Conservation (phyloP, 2,797 vertebrate species). For the Carduelis carduelis region DNA sequence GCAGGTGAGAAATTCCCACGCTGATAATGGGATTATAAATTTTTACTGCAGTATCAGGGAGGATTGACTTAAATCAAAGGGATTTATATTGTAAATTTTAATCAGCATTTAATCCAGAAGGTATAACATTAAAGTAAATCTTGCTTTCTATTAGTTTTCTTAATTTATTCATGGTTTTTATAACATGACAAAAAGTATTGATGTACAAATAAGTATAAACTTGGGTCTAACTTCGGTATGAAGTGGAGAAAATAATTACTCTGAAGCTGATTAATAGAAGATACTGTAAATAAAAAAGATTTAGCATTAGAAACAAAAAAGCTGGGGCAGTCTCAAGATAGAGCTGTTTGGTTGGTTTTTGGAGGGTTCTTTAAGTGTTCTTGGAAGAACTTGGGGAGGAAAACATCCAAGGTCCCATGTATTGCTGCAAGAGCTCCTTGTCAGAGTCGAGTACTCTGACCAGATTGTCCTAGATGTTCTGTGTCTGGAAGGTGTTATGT, state of each 20-base stretch:
- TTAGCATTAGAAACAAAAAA: neutral
- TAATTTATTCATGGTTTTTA: neutral
- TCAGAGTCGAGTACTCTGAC: neutral
- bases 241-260: neutral
- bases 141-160: neutral
- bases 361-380: neutral
- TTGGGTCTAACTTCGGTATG: neutral
- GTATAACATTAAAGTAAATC: neutral
- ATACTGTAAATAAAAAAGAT: neutral
- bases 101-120: constrained; percentile 21
- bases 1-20: constrained; percentile 80
- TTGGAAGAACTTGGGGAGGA: neutral
- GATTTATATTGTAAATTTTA: constrained; percentile 30
- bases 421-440: neutral
- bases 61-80: constrained; percentile 42
- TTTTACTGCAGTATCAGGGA: neutral
- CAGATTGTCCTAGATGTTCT: neutral
- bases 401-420: neutral
- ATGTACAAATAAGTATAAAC: neutral
- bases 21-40: constrained; percentile 37
- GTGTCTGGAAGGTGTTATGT: neutral
- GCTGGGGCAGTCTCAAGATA: neutral
- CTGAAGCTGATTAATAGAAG: neutral
- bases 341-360: neutral
- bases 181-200: neutral